A percentile compares a stretch with the other conserved stretches of the same genome.
These are phyloP conservation scores for Gallinago media DNA, from an alignment of 2,113 vertebrate genomes.

Conservation along the genomic window DNA sequence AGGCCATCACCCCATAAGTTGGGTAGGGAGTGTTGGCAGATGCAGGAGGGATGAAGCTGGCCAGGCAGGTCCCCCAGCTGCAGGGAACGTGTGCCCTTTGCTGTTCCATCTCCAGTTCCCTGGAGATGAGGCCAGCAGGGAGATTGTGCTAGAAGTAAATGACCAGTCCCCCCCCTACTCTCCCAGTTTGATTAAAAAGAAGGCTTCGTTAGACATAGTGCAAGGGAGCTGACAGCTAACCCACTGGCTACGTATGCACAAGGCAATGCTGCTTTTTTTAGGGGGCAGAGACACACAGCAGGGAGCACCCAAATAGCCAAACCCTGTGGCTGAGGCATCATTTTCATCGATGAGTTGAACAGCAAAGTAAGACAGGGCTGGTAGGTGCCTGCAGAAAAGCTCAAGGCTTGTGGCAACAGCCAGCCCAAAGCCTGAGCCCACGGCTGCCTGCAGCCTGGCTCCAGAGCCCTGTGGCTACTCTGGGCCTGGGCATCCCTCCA, in stretches of 20 bases:
- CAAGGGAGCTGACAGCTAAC: not conserved
- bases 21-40: not conserved
- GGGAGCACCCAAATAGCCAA: not conserved
- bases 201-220: accelerated
- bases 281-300: not conserved
- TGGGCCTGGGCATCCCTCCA: not conserved
- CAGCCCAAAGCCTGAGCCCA: not conserved
- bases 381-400: accelerated
- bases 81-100: not conserved
- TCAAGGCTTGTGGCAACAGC: not conserved
- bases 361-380: not conserved
- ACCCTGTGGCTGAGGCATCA: not conserved
- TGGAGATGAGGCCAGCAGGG: not conserved
- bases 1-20: not conserved
- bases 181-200: not conserved
- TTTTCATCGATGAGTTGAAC: not conserved
- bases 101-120: not conserved
- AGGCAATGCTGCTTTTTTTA: not conserved
- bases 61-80: not conserved
- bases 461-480: not conserved
- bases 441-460: not conserved
- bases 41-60: not conserved
- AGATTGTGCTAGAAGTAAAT: not conserved
- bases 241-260: not conserved
- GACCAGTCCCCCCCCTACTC: not conserved